Conservation (phyloP, 1,140 invertebrate species). For the Neodiprion virginianus region DNA sequence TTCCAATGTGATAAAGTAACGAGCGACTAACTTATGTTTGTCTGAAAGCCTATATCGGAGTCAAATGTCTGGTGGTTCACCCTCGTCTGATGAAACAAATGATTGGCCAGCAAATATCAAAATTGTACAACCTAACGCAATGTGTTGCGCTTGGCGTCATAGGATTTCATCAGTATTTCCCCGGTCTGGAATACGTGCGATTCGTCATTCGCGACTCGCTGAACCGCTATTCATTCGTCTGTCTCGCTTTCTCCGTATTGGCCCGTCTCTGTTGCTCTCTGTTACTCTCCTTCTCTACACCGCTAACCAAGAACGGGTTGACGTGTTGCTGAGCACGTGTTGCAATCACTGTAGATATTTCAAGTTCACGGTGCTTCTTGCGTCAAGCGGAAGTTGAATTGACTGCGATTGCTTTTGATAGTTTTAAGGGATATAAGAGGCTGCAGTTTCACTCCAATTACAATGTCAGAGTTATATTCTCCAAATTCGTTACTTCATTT, state of each 20-base stretch:
- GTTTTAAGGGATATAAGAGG: no score
- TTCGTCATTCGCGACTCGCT: not conserved
- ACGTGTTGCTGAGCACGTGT: not conserved
- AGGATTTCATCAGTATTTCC: not conserved
- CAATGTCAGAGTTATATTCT: no score
- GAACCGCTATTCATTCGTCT: not conserved
- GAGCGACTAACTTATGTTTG: no score
- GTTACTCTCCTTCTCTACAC: not conserved
- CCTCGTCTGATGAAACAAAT: no score
- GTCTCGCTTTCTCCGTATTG: not conserved
- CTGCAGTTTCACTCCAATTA: no score
- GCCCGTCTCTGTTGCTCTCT: not conserved
- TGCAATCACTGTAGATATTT: not conserved
- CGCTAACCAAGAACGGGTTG: not conserved
- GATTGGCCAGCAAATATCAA: not conserved
- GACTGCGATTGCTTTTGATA: no score
- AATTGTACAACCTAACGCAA: constrained; percentile 5
- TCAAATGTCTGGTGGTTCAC: no score
- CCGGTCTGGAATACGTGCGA: constrained; percentile 5
- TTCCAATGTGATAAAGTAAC: no score
- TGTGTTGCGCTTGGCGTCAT: not conserved
- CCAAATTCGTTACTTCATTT: no score
- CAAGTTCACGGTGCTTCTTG: no score
- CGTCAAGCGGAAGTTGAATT: no score
- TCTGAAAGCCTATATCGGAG: no score